Evolutionary conservation across 2,888 invertebrate species (phyloP), one percentile per base, ranked within the genome.

Genomic region (Parnassius apollo): DNA sequence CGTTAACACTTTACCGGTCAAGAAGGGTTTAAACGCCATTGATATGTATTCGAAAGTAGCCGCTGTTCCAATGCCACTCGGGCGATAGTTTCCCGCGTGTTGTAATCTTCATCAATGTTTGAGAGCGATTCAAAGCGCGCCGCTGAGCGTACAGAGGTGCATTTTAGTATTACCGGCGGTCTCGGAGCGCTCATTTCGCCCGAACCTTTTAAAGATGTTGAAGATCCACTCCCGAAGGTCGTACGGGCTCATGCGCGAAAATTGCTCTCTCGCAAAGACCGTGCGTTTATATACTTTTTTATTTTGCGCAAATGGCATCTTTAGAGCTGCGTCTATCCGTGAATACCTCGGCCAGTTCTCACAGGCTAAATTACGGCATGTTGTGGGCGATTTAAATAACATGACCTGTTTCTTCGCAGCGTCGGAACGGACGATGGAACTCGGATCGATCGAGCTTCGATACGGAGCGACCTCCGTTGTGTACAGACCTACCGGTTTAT

Each of bases 101-200:
- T 75, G 74, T 83, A 72, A 77, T 77, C 84, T 82, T 75, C 78
- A 88, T 88, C 85, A 86, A 74, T 76, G 78, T 78, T 77, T 75
- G 46, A 69, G 70, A 66, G 76, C 68, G 71, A 77, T 75, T 82
- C 86, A 87, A 87, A 87, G 88, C 83, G 75, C 75, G 77, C 86
- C 88, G 85, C 82, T 74, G 75, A 78, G 76, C 77, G 82, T 78
- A 75, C 82, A 75, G 79, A 82, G 83, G 83, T 85, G 86, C 83
- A 86, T 83, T 85, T 85, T 77, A 84, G 83, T 82, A 78, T 81
- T 76, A 76, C 76, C 74, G 79, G 81, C 72, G 78, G 80, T 83
- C 81, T 81, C 75, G 74, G 68, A 71, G 77, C 77, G 71, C 79
- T 80, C 82, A 80, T 86, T 85, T 81, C 73, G 77, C 72, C 77